A percentile compares a stretch with the other conserved stretches of the same genome.
Evolutionary conservation across 1,140 invertebrate genomes (phyloP).

Genomic region (Chrysomallon squamiferum): DNA sequence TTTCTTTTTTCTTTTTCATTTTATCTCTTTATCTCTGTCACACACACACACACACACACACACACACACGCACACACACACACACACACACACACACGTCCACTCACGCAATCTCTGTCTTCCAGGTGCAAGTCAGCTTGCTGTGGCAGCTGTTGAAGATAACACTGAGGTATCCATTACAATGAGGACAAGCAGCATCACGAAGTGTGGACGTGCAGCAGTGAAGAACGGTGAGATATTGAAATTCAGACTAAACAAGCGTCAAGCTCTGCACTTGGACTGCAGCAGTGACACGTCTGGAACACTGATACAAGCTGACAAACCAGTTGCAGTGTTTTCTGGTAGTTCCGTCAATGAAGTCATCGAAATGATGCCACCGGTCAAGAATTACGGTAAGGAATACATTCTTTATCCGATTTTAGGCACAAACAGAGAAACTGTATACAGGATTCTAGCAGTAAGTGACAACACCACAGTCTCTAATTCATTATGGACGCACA

Average conservation of each 20-base stretch:
- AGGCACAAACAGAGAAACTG: neutral
- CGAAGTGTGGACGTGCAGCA: neutral
- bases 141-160: neutral
- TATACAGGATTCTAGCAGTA: neutral
- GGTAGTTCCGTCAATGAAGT: neutral
- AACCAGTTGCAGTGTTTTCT: slow-evolving; percentile 4
- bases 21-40: no score
- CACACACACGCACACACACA: no score
- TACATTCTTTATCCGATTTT: neutral
- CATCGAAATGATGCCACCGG: neutral
- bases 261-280: neutral
- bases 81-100: no score
- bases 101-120: no score
- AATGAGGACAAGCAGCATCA: neutral
- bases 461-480: neutral
- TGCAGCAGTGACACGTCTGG: neutral
- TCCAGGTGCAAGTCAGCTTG: neutral
- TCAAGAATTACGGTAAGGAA: neutral
- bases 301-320: neutral
- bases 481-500: neutral
- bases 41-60: no score
- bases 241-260: neutral
- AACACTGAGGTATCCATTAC: neutral
- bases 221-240: neutral
- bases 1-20: no score